phyloP scores from a whole-genome alignment of 2,888 invertebrate genomes.

The Cephus rjabovi region DNA sequence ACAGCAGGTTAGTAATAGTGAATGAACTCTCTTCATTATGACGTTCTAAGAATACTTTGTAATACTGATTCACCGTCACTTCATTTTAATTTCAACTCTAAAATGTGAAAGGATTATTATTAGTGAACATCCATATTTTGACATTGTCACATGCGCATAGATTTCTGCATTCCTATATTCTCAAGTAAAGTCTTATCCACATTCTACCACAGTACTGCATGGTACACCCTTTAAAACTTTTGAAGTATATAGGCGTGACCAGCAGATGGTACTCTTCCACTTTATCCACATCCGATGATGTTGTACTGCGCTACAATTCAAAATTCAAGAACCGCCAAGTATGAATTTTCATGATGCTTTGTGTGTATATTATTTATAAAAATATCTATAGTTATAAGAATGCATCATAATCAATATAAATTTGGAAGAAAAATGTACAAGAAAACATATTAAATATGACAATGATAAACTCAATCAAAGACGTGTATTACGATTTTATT shows the following conservation, averaged over 20 bases:
- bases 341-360: neutral
- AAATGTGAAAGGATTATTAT: neutral
- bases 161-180: neutral
- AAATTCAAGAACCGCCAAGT: neutral
- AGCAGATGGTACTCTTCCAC: neutral
- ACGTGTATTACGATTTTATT: constrained; percentile 59
- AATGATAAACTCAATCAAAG: neutral
- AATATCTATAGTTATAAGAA: neutral
- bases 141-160: neutral
- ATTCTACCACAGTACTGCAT: neutral
- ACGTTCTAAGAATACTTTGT: neutral
- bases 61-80: neutral
- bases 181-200: neutral
- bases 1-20: neutral
- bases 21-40: neutral
- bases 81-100: neutral
- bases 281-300: neutral
- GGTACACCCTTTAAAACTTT: neutral
- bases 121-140: neutral
- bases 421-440: neutral
- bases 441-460: neutral
- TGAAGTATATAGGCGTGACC: neutral
- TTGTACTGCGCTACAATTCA: neutral
- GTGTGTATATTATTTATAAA: neutral
- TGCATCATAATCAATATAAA: neutral